Base-by-base conservation (phyloP, 1,140 invertebrate genomes). In the Drosophila rhopaloa region DNA sequence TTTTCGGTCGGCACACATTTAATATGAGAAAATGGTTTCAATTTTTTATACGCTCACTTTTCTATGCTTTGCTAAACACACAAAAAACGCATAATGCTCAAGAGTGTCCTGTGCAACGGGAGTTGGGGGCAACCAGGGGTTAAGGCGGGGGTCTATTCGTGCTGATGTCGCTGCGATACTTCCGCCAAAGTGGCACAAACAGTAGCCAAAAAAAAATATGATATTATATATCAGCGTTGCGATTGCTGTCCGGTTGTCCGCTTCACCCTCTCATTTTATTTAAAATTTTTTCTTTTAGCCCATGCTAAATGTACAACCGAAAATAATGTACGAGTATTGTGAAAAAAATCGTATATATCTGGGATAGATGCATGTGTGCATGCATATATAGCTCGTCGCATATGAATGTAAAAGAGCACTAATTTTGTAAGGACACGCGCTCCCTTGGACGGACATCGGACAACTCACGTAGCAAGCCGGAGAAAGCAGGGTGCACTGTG, bases 11-110 rank as follows among this genome's bases (percentile, higher is more conserved):
- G 70, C 83, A 83, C 72, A 88, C 79, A 88, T 88, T 83, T 88
- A 89, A 89, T 83, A 88, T 88, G 84, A 89, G 84, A 84, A 84
- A 88, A 79, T 82, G 81, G 76, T 84, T 88, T 88, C 65, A 83
- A 89, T 88, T 88, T 88, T 88, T 88, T 88, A 88, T 89, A 54
- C 57, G 63, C 74, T 71, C 77, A 71, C 66, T 82, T 73, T 63
- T 77, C 58, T 57, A 81, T 70, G 77, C 62, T 70, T 76, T 80
- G 71, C 43, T 61, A 67, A 80, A 80, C 58, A 80, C 67, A 75
- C 67, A 61, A 71, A 67, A 32, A 56, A 63, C 55, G 59, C 46
- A 74, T 62, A 78, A 78, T 58, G 59, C 44, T 55, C 46, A n/a
- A 47, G 43, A 38, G 46, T 67, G 56, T 57, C 56, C 43, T 37